phyloP scores from a whole-genome alignment of 2,113 vertebrate species.

The Notarius lentiginosus region DNA sequence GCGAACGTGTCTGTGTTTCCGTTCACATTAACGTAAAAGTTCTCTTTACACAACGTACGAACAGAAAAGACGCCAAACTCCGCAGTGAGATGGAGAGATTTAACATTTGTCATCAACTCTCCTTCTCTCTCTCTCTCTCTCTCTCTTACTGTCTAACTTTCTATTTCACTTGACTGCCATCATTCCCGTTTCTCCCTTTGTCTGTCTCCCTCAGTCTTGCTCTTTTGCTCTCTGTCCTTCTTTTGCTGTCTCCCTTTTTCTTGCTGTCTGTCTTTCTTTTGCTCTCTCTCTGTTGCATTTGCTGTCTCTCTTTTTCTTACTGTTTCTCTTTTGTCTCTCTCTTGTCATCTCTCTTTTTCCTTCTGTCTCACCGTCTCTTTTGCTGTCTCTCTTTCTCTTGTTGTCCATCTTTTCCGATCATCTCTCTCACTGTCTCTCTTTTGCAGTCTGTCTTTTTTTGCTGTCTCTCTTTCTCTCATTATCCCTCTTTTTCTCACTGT shows the following conservation, averaged over 20 bases:
- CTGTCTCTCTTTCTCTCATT: too few species aligned
- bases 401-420: too few species aligned
- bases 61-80: neutral
- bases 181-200: constrained; percentile 39
- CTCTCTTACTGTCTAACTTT: constrained; percentile 10
- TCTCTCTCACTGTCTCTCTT: too few species aligned
- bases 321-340: neutral
- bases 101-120: neutral
- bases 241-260: too few species aligned
- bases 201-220: neutral
- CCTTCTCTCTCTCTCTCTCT: neutral
- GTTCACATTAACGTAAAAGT: neutral
- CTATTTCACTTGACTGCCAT: constrained; percentile 17
- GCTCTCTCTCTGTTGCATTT: neutral
- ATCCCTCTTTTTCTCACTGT: too few species aligned
- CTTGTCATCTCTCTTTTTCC: too few species aligned
- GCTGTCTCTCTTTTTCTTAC: neutral
- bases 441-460: too few species aligned
- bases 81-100: neutral
- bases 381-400: too few species aligned
- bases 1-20: neutral
- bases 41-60: neutral
- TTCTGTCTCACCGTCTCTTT: too few species aligned
- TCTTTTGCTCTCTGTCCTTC: neutral
- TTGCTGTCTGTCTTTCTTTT: too few species aligned